phyloP scores from a whole-genome alignment of 92 coral and sea anemone species.

The Porites lobata region DNA sequence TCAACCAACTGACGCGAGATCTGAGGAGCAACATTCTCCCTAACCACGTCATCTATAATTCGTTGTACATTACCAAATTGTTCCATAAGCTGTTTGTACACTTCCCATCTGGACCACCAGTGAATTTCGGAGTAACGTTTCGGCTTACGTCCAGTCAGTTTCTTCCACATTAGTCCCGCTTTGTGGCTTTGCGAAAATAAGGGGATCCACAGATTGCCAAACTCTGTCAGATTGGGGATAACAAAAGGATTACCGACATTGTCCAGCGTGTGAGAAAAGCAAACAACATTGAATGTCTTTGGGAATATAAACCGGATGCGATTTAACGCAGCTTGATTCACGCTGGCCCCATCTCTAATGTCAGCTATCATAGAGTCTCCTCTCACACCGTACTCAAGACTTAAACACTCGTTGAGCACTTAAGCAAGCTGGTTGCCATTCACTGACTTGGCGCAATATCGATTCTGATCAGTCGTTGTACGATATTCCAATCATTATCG shows the following conservation, averaged over 20 bases:
- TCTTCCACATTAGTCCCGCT: conserved; percentile 61
- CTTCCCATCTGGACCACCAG: conserved; percentile 69
- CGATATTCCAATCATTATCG: conserved; percentile 59
- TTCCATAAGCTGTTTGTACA: conserved; percentile 57
- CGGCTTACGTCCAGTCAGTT: conserved; percentile 63
- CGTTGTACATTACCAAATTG: conserved; percentile 70
- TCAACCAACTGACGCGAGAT: conserved; percentile 1
- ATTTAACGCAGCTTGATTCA: conserved; percentile 69
- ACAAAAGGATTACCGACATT: conserved; percentile 59
- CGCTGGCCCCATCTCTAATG: conserved; percentile 76
- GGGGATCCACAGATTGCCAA: conserved; percentile 53
- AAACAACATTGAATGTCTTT: conserved; percentile 54
- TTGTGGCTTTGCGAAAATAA: conserved; percentile 51
- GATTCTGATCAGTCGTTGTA: conserved; percentile 63
- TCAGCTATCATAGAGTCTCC: conserved; percentile 66
- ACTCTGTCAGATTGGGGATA: conserved; percentile 48
- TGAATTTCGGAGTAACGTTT: conserved; percentile 61
- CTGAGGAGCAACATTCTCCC: conserved; percentile 49
- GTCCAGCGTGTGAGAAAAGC: conserved; percentile 62
- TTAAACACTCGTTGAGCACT: conserved; percentile 64
- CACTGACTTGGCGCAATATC: conserved; percentile 66
- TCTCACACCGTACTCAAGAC: conserved; percentile 51
- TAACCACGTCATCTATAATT: conserved; percentile 63
- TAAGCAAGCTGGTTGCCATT: conserved; percentile 56
- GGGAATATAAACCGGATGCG: conserved; percentile 53